phyloP scores from a whole-genome alignment of 2,888 invertebrate species.

The Aphidoletes aphidimyza region DNA sequence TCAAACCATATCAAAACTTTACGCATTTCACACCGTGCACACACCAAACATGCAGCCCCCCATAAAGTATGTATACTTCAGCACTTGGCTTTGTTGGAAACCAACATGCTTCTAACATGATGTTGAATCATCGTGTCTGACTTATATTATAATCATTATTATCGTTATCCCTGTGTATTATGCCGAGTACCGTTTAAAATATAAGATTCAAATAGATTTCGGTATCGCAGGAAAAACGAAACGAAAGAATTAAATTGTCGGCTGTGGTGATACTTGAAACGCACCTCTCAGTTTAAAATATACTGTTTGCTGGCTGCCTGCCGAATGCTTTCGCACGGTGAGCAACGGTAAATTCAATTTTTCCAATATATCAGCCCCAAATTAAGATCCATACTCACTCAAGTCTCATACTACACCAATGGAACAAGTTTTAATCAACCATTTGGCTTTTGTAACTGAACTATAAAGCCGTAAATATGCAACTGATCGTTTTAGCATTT shows the following conservation, averaged over 20 bases:
- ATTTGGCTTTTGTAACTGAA: background rate
- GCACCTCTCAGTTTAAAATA: background rate
- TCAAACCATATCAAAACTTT: background rate
- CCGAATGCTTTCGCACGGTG: too few relatives aligned
- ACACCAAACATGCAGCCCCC: background rate
- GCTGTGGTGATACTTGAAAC: background rate
- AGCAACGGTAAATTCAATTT: too few relatives aligned
- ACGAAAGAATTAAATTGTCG: background rate
- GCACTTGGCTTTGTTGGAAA: background rate
- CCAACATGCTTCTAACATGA: background rate
- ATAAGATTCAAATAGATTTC: background rate
- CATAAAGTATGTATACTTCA: background rate
- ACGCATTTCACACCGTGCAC: background rate
- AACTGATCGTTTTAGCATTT: background rate
- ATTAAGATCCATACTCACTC: background rate
- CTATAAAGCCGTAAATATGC: background rate
- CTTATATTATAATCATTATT: background rate
- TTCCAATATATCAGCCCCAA: too few relatives aligned
- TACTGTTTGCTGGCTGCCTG: too few relatives aligned
- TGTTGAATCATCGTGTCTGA: background rate
- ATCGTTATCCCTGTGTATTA: background rate
- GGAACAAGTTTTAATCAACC: background rate
- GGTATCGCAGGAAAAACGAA: background rate
- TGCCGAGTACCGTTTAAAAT: background rate
- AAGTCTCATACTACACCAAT: too few relatives aligned